Percentiles rank a stretch among this genome's conserved stretches.
These are phyloP conservation scores for Acleris laterana DNA, from an alignment of 2,888 invertebrate species.

Conservation along the genomic window DNA sequence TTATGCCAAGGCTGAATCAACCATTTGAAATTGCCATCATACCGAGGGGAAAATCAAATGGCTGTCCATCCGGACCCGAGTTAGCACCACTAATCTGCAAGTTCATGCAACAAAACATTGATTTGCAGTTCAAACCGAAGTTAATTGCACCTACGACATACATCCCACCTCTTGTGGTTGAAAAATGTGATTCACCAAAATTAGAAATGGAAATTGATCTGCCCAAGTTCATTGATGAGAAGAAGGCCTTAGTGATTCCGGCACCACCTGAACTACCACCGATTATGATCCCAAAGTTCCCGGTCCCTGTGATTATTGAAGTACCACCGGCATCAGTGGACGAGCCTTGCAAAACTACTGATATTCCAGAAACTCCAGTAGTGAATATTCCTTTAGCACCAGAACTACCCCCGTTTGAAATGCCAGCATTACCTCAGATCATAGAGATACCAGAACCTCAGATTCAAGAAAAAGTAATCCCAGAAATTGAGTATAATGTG, in stretches of 20 bases:
- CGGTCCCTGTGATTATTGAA: conserved; percentile 26
- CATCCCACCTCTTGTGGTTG: conserved; percentile 17
- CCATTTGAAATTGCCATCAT: neutral
- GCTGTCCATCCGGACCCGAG: conserved; percentile 23
- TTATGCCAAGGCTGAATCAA: neutral
- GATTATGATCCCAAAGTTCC: conserved; percentile 32
- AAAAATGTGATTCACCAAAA: conserved; percentile 27
- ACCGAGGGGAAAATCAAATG: conserved; percentile 4
- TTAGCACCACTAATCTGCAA: conserved; percentile 32
- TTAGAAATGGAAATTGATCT: conserved; percentile 28
- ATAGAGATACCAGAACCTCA: conserved; percentile 1
- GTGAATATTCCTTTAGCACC: conserved; percentile 24
- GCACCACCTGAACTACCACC: conserved; percentile 39
- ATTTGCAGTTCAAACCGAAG: conserved; percentile 17
- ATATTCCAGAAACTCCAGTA: conserved; percentile 11
- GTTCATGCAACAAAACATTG: conserved; percentile 20
- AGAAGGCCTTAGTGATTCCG: conserved; percentile 37
- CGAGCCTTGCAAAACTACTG: conserved; percentile 12
- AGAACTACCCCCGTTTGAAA: conserved; percentile 3
- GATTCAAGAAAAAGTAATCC: neutral
- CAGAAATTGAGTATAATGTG: conserved; percentile 9
- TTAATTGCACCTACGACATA: conserved; percentile 21
- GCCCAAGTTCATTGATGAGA: conserved; percentile 24
- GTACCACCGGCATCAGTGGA: neutral
- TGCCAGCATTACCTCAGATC: conserved; percentile 6